phyloP scores from a whole-genome alignment of 2,888 invertebrate species.

The Epinotia ramella region DNA sequence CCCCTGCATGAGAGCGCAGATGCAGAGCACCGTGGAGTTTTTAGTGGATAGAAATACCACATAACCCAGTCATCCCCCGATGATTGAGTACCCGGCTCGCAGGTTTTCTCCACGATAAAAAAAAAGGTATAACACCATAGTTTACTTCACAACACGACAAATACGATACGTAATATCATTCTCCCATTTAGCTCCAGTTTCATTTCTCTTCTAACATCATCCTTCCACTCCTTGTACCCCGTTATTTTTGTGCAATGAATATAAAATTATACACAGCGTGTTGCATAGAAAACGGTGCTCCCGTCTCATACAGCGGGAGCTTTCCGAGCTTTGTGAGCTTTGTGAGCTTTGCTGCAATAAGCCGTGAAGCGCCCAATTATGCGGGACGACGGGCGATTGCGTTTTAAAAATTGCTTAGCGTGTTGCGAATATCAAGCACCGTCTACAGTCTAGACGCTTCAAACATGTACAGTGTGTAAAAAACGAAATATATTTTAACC shows the following conservation, averaged over 20 bases:
- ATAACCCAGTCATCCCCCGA: too few relatives aligned
- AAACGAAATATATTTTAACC: neutral
- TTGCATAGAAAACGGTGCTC: neutral
- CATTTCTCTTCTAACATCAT: too few relatives aligned
- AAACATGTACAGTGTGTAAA: neutral
- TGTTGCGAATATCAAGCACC: slow-evolving; percentile 4
- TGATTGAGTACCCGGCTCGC: too few relatives aligned
- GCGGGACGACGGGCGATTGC: neutral
- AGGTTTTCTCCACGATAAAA: too few relatives aligned
- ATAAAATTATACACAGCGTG: neutral
- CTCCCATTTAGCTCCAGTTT: too few relatives aligned
- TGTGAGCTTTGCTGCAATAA: slow-evolving; percentile 12
- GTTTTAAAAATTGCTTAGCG: slow-evolving; percentile 18
- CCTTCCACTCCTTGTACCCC: too few relatives aligned
- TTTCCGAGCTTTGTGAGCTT: neutral
- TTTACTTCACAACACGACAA: too few relatives aligned
- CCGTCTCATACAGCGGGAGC: neutral
- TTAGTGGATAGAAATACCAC: too few relatives aligned
- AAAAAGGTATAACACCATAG: too few relatives aligned
- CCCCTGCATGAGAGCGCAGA: too few relatives aligned
- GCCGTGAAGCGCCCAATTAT: slow-evolving; percentile 15
- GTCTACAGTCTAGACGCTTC: slow-evolving; percentile 7
- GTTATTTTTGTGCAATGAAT: neutral
- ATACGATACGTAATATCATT: too few relatives aligned
- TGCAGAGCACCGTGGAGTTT: too few relatives aligned